A percentile compares a stretch with the other conserved stretches of the same genome.
These are phyloP conservation scores for Nudaria mundana DNA, from an alignment of 2,888 invertebrate genomes.

Conservation along the genomic window DNA sequence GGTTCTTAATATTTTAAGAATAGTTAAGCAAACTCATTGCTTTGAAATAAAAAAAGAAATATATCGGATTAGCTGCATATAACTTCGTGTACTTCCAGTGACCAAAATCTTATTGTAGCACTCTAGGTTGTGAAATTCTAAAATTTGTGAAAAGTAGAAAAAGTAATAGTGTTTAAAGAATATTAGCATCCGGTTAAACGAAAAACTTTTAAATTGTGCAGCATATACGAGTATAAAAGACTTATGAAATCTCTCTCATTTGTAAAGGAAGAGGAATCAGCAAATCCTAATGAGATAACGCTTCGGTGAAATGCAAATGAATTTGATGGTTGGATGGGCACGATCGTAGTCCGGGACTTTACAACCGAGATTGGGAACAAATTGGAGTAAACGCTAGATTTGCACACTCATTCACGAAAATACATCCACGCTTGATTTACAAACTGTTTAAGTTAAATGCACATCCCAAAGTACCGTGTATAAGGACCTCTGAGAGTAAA, in stretches of 20 bases:
- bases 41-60: too few species aligned
- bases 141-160: too few species aligned
- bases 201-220: too few species aligned
- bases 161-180: too few species aligned
- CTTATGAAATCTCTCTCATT: constrained; percentile 51
- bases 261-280: constrained; percentile 45
- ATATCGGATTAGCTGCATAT: too few species aligned
- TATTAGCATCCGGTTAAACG: too few species aligned
- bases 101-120: too few species aligned
- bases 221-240: too few species aligned
- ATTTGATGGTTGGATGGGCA: constrained; percentile 50
- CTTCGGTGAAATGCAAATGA: constrained; percentile 65
- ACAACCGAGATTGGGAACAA: constrained; percentile 45
- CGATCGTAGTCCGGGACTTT: constrained; percentile 27
- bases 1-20: too few species aligned
- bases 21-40: too few species aligned
- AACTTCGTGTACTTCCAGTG: too few species aligned
- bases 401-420: constrained; percentile 54
- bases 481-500: constrained; percentile 18
- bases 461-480: constrained; percentile 17
- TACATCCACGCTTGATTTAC: constrained; percentile 42
- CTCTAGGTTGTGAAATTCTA: too few species aligned
- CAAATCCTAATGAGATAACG: constrained; percentile 66
- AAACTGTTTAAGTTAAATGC: constrained; percentile 32
- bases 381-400: constrained; percentile 56